Percentiles rank a stretch among this genome's conserved stretches.
These are phyloP conservation scores for Tetropium fuscum DNA, from an alignment of 2,888 invertebrate species.

Conservation along the genomic window DNA sequence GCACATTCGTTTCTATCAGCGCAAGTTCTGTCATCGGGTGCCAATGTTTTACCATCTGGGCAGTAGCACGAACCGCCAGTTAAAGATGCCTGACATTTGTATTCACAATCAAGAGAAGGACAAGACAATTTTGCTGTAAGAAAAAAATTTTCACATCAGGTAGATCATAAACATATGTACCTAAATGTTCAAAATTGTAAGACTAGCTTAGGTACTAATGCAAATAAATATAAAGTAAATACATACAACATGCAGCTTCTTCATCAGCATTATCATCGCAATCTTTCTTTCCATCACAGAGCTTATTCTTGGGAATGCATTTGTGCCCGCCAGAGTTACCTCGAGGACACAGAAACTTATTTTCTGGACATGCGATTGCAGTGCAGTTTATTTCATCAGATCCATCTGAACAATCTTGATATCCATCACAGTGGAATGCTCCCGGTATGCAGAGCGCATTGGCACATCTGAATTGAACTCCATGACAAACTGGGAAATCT, in stretches of 20 bases:
- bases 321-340: slow-evolving; percentile 82
- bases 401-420: slow-evolving; percentile 92
- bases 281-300: slow-evolving; percentile 92
- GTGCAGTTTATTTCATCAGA: slow-evolving; percentile 92
- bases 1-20: slow-evolving; percentile 92
- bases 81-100: slow-evolving; percentile 91
- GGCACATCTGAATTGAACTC: slow-evolving; percentile 92
- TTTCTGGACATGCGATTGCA: slow-evolving; percentile 87
- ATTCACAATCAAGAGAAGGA: slow-evolving; percentile 86
- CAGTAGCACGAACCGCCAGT: slow-evolving; percentile 93
- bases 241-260: slow-evolving; percentile 89
- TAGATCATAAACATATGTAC: neutral
- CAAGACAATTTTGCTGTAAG: slow-evolving; percentile 83
- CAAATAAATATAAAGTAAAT: too few relatives aligned
- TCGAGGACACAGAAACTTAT: slow-evolving; percentile 90
- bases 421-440: slow-evolving; percentile 87
- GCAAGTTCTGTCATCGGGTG: slow-evolving; percentile 87
- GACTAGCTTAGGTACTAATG: too few relatives aligned
- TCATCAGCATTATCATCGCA: slow-evolving; percentile 94
- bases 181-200: too few relatives aligned
- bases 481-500: slow-evolving; percentile 91
- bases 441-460: slow-evolving; percentile 94
- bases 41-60: slow-evolving; percentile 85
- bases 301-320: slow-evolving; percentile 88
- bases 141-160: neutral